These are phyloP conservation scores for Aphelinus certus DNA, from an alignment of 1,140 invertebrate species.

Conservation along the genomic window DNA sequence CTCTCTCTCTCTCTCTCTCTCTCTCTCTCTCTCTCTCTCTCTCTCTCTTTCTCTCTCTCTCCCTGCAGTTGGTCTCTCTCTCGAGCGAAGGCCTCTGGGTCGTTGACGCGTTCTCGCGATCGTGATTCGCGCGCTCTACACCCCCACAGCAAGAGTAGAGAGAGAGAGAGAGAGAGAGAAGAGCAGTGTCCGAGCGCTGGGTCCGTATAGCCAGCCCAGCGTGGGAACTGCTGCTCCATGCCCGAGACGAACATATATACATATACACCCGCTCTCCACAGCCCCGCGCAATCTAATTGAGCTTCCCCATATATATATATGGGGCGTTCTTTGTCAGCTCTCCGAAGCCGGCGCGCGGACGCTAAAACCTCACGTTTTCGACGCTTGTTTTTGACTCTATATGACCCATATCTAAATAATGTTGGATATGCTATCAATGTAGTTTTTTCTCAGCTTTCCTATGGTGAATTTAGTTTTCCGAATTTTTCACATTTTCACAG, in stretches of 20 bases:
- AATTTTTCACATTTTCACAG: no score
- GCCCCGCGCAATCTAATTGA: conserved; percentile 8
- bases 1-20: not conserved
- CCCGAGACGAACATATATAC: not conserved
- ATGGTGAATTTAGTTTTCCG: no score
- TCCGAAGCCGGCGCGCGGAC: no score
- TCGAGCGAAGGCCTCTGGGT: conserved; percentile 35
- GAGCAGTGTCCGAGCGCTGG: conserved; percentile 14
- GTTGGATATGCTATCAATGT: no score
- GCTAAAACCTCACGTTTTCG: no score
- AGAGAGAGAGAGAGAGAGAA: not conserved
- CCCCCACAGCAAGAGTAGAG: not conserved
- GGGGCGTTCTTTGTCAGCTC: not conserved
- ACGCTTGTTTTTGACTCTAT: no score
- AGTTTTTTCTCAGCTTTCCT: no score
- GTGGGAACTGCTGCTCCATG: no score
- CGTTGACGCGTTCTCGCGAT: conserved; percentile 37
- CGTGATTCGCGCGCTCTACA: conserved; percentile 22
- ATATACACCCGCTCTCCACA: not conserved
- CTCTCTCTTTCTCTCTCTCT: not conserved
- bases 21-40: not conserved
- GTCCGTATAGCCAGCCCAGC: not conserved
- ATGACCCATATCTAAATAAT: no score
- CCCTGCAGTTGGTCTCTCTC: not conserved
- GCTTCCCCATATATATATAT: conserved; percentile 1